A percentile compares a stretch with the other conserved stretches of the same genome.
Evolutionary conservation across 2,113 vertebrate genomes (phyloP).

Genomic region (Axis porcinus): DNA sequence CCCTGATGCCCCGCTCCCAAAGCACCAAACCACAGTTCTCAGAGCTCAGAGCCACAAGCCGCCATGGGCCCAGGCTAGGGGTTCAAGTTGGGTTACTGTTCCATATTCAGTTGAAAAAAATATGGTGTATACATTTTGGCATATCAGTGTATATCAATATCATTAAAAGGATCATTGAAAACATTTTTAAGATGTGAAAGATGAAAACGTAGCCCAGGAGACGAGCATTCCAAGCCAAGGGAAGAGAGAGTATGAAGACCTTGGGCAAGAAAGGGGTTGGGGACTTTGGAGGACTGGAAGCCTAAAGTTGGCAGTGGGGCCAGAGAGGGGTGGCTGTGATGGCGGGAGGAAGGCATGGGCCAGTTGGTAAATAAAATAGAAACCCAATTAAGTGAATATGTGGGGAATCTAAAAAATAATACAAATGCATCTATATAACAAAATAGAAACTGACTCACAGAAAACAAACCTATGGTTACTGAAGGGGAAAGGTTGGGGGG

Average conservation of each 20-base stretch:
- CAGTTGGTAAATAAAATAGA: not conserved
- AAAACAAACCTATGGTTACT: not conserved
- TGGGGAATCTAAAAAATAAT: not conserved
- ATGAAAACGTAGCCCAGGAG: not conserved
- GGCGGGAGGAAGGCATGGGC: not conserved
- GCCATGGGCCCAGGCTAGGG: not conserved
- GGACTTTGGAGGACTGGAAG: not conserved
- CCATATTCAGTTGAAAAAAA: not conserved
- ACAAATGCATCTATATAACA: not conserved
- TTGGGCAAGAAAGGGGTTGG: not conserved
- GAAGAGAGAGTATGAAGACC: not conserved
- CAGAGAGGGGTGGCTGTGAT: not conserved
- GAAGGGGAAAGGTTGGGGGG: not conserved
- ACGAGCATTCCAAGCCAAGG: not conserved
- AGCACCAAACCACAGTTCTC: not conserved
- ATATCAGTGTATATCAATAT: not conserved
- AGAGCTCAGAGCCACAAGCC: not conserved
- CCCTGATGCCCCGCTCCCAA: not conserved
- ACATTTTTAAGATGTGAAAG: not conserved
- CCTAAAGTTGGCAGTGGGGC: not conserved
- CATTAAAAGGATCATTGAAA: slow-evolving; percentile 46
- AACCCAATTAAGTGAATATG: not conserved
- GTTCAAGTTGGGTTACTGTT: not conserved
- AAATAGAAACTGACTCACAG: not conserved
- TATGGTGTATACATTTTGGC: not conserved